These are phyloP conservation scores for Limnephilus auricula DNA, from an alignment of 2,888 invertebrate species.

Conservation along the genomic window DNA sequence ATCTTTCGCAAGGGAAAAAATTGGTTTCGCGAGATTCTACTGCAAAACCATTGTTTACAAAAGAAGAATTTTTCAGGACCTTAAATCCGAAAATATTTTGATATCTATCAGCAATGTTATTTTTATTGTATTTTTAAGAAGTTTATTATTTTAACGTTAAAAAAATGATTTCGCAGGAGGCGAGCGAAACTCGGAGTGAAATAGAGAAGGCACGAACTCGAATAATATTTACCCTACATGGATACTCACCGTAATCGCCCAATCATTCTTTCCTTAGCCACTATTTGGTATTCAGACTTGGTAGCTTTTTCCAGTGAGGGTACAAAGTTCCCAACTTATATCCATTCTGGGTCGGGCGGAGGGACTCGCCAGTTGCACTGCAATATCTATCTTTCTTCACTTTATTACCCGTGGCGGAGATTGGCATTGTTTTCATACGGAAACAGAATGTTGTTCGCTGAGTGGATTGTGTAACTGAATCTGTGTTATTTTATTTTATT, in stretches of 20 bases:
- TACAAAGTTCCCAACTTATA: slow-evolving; percentile 33
- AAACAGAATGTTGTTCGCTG: neutral
- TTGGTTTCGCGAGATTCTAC: neutral
- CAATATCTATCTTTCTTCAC: slow-evolving; percentile 20
- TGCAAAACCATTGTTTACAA: neutral
- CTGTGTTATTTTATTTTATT: neutral
- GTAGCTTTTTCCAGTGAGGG: slow-evolving; percentile 17
- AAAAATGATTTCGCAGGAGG: neutral
- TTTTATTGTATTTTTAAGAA: neutral
- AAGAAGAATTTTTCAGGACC: neutral
- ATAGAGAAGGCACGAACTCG: slow-evolving; percentile 30
- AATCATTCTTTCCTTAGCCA: slow-evolving; percentile 42
- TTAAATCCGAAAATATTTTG: neutral
- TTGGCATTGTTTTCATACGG: slow-evolving; percentile 2
- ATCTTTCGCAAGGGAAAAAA: neutral
- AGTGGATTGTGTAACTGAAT: neutral
- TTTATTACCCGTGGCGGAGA: slow-evolving; percentile 14
- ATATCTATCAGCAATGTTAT: neutral
- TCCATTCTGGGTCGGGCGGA: slow-evolving; percentile 8
- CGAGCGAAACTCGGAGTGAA: neutral
- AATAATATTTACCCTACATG: slow-evolving; percentile 37
- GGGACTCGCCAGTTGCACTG: neutral
- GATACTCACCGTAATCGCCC: slow-evolving; percentile 35
- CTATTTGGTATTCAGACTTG: slow-evolving; percentile 34
- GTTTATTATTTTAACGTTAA: neutral